Base-by-base conservation (phyloP, 2,113 vertebrate species). In the Australoheros scitulus region DNA sequence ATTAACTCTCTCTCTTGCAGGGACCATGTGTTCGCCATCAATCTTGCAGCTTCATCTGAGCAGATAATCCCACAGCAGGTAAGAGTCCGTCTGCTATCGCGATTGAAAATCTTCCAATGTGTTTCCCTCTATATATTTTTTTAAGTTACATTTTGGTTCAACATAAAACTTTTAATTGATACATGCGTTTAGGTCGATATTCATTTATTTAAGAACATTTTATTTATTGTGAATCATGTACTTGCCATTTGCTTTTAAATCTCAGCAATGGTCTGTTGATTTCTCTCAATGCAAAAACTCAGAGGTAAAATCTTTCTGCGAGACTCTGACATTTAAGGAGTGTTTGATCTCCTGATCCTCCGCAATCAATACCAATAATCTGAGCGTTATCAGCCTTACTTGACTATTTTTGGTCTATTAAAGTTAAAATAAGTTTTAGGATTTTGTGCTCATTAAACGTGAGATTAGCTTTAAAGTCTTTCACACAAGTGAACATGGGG, bases 11-110 rank as follows among this genome's bases (percentile, higher is more conserved):
- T 88, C 10, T 89, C 65, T 86, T 80, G 3, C 93, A 98, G 98
- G 92, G 98, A 99, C 87, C 97, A 98, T 18, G 96, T 99, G 88
- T 99, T 97, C 60, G 96, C 97, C 89, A 94, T 99, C 75, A 96
- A 97, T 84, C 97, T 98, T 17, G 94, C 94, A 47, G 72, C 88
- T 84, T 96, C 96, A 22, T 79, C 91, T 41, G 95, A 97, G 90
- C 93, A 88, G 79, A 97, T 99, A 83, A 89, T 96, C 87, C 96
- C 97, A 3, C 92, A 94, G 87, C 96, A 96, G 96, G 98, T 98
- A 93, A 94, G 95, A 79, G 24, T 65, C 77, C 10, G 18, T 55
- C 41, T 77, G 63, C 65, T 3, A 3, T 52, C 52, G 3, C 20
- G 58, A 59, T 60, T 76, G 22, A 55, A 72, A 78, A 59, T 38